phyloP scores from a whole-genome alignment of 2,888 invertebrate species.

The Conus canariensis region DNA sequence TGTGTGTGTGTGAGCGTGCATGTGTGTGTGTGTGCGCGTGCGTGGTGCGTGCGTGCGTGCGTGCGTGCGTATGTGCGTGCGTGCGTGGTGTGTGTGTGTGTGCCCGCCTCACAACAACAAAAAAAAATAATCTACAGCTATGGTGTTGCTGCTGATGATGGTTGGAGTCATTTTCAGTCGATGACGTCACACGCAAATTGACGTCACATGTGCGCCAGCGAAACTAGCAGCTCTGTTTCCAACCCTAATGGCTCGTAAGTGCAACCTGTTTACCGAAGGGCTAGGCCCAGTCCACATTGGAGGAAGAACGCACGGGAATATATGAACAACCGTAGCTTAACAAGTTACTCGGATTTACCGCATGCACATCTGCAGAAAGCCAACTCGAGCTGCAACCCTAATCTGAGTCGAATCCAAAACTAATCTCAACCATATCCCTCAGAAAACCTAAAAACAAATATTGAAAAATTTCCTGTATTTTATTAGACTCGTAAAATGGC shows the following conservation, averaged over 20 bases:
- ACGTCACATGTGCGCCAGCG: no score
- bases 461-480: not conserved
- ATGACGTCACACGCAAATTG: not conserved
- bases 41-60: not conserved
- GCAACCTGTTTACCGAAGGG: not conserved
- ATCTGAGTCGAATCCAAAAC: no score
- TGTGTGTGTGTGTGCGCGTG: not conserved
- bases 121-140: no score
- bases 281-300: no score
- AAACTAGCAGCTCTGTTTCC: not conserved
- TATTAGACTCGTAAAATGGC: not conserved
- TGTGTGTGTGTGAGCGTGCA: not conserved
- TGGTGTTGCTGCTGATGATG: not conserved
- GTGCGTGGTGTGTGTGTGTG: constrained; percentile 4
- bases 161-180: not conserved
- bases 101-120: not conserved
- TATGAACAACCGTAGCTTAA: no score
- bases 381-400: not conserved
- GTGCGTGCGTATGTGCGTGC: not conserved
- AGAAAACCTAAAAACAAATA: no score
- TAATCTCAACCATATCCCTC: no score
- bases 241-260: not conserved
- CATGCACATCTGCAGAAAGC: no score
- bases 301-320: no score
- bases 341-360: no score